Conservation (phyloP, 2,888 invertebrate genomes). For the Polydesmus complanatus region DNA sequence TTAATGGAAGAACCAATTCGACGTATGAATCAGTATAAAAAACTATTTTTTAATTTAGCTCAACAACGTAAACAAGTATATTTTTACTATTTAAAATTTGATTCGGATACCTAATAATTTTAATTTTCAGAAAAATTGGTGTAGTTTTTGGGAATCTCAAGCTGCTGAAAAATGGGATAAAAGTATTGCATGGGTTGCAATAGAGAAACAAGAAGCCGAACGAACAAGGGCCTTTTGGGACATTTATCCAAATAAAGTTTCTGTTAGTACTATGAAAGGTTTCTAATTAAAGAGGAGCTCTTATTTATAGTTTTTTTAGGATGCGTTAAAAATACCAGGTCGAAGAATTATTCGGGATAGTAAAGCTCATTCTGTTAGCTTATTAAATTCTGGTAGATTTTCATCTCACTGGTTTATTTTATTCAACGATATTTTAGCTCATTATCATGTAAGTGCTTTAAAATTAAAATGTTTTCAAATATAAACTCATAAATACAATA, state of each 20-base stretch:
- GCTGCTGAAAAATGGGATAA: constrained; percentile 11
- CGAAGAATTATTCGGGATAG: constrained; percentile 68
- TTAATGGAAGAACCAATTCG: constrained; percentile 28
- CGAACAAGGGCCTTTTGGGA: constrained; percentile 60
- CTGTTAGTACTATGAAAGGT: constrained; percentile 21
- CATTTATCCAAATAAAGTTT: constrained; percentile 45
- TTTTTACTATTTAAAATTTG: not conserved
- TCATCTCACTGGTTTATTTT: constrained; percentile 66
- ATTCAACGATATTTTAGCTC: constrained; percentile 66
- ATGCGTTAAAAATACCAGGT: constrained; percentile 47
- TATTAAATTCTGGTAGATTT: constrained; percentile 56
- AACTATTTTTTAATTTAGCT: constrained; percentile 25
- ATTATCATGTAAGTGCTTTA: constrained; percentile 32
- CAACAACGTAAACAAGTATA: constrained; percentile 17
- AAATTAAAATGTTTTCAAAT: not conserved
- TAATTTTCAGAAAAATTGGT: constrained; percentile 1
- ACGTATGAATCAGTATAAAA: constrained; percentile 27
- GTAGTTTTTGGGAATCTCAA: constrained; percentile 11
- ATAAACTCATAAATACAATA: constrained; percentile 1
- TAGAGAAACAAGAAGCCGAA: constrained; percentile 47
- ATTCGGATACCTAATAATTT: not conserved
- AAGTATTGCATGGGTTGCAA: constrained; percentile 15
- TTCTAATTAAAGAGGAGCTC: too few species aligned
- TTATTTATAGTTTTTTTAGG: constrained; percentile 14
- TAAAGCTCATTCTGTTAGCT: constrained; percentile 49